Evolutionary conservation across 2,888 invertebrate species (phyloP).

Genomic region (Drosophila monieri): DNA sequence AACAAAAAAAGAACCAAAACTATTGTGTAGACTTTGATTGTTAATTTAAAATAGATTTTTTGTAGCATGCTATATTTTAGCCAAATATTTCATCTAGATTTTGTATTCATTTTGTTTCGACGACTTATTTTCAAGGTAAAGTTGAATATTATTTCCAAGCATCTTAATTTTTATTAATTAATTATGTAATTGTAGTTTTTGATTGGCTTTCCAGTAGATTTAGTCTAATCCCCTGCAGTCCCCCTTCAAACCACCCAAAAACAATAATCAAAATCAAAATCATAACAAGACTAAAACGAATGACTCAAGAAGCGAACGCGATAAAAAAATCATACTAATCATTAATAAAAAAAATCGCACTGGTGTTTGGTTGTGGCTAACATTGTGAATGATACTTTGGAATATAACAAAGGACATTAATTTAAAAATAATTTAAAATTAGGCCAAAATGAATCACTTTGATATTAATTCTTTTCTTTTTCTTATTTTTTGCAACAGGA

Average conservation of each 20-base stretch:
- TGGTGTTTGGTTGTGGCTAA: constrained; percentile 50
- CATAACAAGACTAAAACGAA: constrained; percentile 16
- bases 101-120: constrained; percentile 26
- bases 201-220: constrained; percentile 4
- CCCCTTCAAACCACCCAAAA: background rate
- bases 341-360: constrained; percentile 8
- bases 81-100: background rate
- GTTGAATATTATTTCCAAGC: constrained; percentile 22
- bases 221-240: constrained; percentile 11
- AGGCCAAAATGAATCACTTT: background rate
- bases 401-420: background rate
- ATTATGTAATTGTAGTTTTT: constrained; percentile 2
- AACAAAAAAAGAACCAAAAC: constrained; percentile 10
- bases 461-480: background rate
- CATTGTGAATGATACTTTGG: too few relatives aligned
- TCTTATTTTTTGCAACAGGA: constrained; percentile 69
- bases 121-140: constrained; percentile 36
- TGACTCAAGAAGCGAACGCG: background rate
- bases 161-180: constrained; percentile 9
- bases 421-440: background rate
- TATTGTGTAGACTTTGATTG: constrained; percentile 18
- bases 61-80: constrained; percentile 15
- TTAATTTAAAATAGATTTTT: constrained; percentile 36
- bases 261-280: background rate
- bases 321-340: background rate